phyloP scores from a whole-genome alignment of 2,113 vertebrate genomes.

The Alaudala cheleensis region DNA sequence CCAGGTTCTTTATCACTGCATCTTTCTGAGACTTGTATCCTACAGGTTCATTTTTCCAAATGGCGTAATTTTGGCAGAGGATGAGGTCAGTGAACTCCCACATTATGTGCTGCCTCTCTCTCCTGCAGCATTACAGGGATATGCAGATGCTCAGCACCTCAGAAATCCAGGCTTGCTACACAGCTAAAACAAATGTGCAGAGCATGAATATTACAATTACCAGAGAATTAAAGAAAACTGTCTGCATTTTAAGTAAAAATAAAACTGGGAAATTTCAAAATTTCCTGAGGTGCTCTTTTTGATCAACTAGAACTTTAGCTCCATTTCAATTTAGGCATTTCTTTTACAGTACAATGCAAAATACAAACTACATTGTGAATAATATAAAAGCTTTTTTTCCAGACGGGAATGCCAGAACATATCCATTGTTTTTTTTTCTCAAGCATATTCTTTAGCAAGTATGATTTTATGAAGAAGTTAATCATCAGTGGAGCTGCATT shows the following conservation, averaged over 20 bases:
- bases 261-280: slow-evolving; percentile 5
- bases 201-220: not conserved
- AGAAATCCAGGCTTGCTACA: not conserved
- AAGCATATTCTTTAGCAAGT: not conserved
- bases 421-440: not conserved
- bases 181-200: not conserved
- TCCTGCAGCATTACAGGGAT: not conserved
- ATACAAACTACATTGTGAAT: not conserved
- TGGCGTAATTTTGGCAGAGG: not conserved
- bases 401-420: not conserved
- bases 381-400: not conserved
- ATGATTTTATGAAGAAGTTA: slow-evolving; percentile 6
- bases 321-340: not conserved
- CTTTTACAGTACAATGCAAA: slow-evolving; percentile 22
- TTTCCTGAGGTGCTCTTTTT: slow-evolving; percentile 46
- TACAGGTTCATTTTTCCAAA: slow-evolving; percentile 4
- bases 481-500: not conserved
- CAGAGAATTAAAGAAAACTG: not conserved
- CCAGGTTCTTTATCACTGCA: not conserved
- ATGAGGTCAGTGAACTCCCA: not conserved
- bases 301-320: slow-evolving; percentile 26
- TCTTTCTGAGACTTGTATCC: not conserved
- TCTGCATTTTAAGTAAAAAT: slow-evolving; percentile 12
- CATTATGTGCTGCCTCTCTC: not conserved
- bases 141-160: not conserved